Evolutionary conservation across 1,140 invertebrate species (phyloP), one percentile per base, ranked within the genome.

Genomic region (Pinna nobilis): DNA sequence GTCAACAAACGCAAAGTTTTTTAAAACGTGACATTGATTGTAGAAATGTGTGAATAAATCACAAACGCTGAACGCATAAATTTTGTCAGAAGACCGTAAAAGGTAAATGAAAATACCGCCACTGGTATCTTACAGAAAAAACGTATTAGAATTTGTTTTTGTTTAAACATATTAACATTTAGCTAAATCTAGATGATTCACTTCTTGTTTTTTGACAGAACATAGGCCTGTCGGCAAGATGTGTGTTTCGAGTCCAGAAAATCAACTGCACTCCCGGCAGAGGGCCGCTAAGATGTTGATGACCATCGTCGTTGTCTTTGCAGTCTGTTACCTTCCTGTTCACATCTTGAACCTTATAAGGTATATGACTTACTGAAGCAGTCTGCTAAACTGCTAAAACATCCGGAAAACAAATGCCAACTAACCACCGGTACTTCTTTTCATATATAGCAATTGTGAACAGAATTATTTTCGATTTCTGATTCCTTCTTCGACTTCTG

Each of bases 281-380:
- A 96, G 97, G 86, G 96, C 95, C 0, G 95, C 95, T 35, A 97
- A 96, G 89, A 98, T 97, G 96, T 89, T 97, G 18, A 95, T 96
- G 1, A 94, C 94, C 1, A 95, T 97, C 0, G 95, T 97, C 11
- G 87, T 94, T 60, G 94, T 96, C 92, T 98, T 97, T 85, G 95
- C 93, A n/a, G 89, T 96, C 49, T 97, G 95, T 89, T 97, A 95
- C 86, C 92, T 97, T 80, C 95, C 95, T 1, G 94, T 97, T 1
- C 94, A 97, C 89, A 87, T 96, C 1, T 88, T 96, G 20, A 93
- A 92, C 59, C 92, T 96, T 39, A 88, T 96, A 37, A 93, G 94
- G 95, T 97, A 49, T 20, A 23, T 7, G 33, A 13, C 32, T 53
- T 25, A 53, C 25, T 28, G 32, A 33, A 59, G 55, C 2, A 15